Percentiles rank a stretch among this genome's conserved stretches.
Conservation (phyloP, 2,797 vertebrate species). For the Glossophaga mutica region DNA sequence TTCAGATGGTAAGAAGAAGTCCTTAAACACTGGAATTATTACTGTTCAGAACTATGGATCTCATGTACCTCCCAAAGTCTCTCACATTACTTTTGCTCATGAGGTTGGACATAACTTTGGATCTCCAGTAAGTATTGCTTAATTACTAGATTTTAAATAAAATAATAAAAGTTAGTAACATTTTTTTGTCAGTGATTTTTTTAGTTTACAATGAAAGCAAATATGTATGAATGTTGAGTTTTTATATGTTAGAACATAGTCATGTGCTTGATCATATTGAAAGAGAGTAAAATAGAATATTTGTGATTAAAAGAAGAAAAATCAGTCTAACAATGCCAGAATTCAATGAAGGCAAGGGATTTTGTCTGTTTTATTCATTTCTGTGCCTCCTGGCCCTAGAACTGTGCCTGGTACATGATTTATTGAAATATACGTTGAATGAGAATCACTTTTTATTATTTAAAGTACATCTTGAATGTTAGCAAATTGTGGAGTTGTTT, state of each 20-base stretch:
- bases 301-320: constrained; percentile 24
- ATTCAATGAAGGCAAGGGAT: constrained; percentile 14
- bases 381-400: not conserved
- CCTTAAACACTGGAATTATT: constrained; percentile 98
- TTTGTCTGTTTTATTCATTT: not conserved
- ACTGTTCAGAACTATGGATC: constrained; percentile 98
- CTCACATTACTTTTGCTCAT: constrained; percentile 98
- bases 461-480: not conserved
- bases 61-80: constrained; percentile 97
- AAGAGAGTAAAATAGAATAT: not conserved
- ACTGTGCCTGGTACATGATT: not conserved
- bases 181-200: not conserved
- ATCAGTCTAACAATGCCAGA: not conserved
- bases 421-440: not conserved
- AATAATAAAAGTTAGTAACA: not conserved
- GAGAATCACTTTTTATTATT: constrained; percentile 15
- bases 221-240: not conserved
- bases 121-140: constrained; percentile 91
- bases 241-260: not conserved
- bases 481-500: constrained; percentile 10
- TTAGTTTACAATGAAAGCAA: constrained; percentile 14
- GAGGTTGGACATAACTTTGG: constrained; percentile 99
- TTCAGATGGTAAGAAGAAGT: constrained; percentile 95
- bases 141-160: not conserved
- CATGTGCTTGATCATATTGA: not conserved